Percentiles rank a stretch among this genome's conserved stretches.
Evolutionary conservation across 2,113 vertebrate species (phyloP).

Genomic region (Macquaria ambigua): DNA sequence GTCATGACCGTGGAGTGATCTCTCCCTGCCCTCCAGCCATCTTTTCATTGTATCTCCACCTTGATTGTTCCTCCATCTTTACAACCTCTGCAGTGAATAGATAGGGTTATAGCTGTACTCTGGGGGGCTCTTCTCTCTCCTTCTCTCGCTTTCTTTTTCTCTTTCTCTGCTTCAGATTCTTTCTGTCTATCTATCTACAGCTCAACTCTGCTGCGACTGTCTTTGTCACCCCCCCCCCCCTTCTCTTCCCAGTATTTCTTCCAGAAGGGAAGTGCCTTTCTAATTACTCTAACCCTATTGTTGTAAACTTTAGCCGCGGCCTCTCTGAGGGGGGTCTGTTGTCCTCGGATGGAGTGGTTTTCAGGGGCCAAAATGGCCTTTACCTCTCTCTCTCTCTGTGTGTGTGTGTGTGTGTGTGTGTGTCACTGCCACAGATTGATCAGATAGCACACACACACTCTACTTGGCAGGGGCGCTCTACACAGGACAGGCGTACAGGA

Average conservation of each 20-base stretch:
- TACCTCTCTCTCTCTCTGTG: constrained; percentile 40
- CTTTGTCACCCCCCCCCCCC: constrained; percentile 24
- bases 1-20: constrained; percentile 63
- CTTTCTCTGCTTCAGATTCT: neutral
- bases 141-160: neutral
- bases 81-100: constrained; percentile 68
- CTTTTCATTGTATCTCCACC: constrained; percentile 63
- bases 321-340: constrained; percentile 71
- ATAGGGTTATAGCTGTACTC: constrained; percentile 58
- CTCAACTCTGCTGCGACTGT: constrained; percentile 28
- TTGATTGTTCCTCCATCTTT: constrained; percentile 72
- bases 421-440: constrained; percentile 65
- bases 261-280: constrained; percentile 71
- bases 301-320: constrained; percentile 75
- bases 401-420: constrained; percentile 20
- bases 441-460: constrained; percentile 52
- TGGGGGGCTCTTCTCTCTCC: constrained; percentile 41
- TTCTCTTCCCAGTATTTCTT: constrained; percentile 46
- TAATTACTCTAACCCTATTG: constrained; percentile 80
- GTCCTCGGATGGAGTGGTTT: constrained; percentile 75
- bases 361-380: constrained; percentile 76
- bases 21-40: constrained; percentile 64
- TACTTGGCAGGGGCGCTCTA: constrained; percentile 47
- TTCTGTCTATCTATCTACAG: constrained; percentile 24
- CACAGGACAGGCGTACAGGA: constrained; percentile 39